Percentiles rank a stretch among this genome's conserved stretches.
Conservation (phyloP, 1,140 invertebrate species). For the Macrobrachium rosenbergii region DNA sequence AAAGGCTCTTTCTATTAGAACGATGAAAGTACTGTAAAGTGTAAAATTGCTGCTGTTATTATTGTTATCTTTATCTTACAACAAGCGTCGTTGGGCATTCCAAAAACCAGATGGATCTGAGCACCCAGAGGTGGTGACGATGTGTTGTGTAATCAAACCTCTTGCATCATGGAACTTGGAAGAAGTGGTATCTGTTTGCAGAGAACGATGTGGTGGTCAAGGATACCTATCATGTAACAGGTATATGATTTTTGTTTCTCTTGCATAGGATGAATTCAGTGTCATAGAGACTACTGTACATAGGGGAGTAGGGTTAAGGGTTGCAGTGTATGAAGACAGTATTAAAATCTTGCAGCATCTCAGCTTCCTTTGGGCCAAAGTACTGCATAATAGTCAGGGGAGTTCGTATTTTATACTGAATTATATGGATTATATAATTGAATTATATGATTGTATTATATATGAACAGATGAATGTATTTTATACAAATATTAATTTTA, state of each 20-base stretch:
- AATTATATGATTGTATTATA: too few relatives aligned
- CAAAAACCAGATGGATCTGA: constrained; percentile 68
- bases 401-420: too few relatives aligned
- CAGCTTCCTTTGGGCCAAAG: too few relatives aligned
- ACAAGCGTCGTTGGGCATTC: constrained; percentile 67
- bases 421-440: too few relatives aligned
- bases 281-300: neutral
- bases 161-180: constrained; percentile 69
- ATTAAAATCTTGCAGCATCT: too few relatives aligned
- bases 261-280: neutral
- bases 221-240: constrained; percentile 69
- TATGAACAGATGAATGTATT: too few relatives aligned
- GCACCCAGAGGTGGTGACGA: constrained; percentile 69
- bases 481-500: too few relatives aligned
- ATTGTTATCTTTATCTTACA: neutral
- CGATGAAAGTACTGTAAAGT: neutral
- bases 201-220: constrained; percentile 70
- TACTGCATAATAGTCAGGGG: too few relatives aligned
- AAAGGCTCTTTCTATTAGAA: neutral
- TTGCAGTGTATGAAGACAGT: neutral
- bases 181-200: constrained; percentile 67
- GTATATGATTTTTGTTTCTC: constrained; percentile 30
- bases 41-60: neutral
- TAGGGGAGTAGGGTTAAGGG: neutral
- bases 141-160: constrained; percentile 70